Evolutionary conservation across 2,888 invertebrate genomes (phyloP).

Genomic region (Drosophila emarginata): DNA sequence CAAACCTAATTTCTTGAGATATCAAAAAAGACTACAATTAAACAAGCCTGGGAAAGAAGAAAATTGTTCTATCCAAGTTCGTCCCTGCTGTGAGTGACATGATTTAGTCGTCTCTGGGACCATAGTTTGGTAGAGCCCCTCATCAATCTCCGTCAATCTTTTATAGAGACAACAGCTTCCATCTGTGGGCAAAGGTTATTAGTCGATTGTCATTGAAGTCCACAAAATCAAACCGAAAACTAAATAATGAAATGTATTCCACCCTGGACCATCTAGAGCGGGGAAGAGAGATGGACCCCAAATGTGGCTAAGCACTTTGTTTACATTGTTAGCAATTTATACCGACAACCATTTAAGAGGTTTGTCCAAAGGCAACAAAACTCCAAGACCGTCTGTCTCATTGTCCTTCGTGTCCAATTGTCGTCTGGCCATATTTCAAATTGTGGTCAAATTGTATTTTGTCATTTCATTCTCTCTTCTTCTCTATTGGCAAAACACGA

Average conservation of each 20-base stretch:
- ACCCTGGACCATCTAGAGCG: background rate
- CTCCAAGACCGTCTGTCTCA: background rate
- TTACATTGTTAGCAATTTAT: slow-evolving; percentile 58
- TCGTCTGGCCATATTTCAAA: slow-evolving; percentile 54
- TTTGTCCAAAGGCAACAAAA: background rate
- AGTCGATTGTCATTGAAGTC: slow-evolving; percentile 10
- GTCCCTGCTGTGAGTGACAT: no score
- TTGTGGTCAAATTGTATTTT: slow-evolving; percentile 63
- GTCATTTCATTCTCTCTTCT: slow-evolving; percentile 24
- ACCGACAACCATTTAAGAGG: slow-evolving; percentile 24
- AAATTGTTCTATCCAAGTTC: no score
- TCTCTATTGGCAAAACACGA: slow-evolving; percentile 45
- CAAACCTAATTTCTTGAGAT: no score
- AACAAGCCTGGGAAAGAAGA: no score
- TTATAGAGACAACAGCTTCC: slow-evolving; percentile 63
- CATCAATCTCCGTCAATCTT: slow-evolving; percentile 10
- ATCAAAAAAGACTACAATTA: no score
- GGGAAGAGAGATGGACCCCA: slow-evolving; percentile 13
- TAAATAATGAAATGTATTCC: slow-evolving; percentile 27
- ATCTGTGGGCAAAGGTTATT: slow-evolving; percentile 54
- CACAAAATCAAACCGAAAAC: slow-evolving; percentile 7
- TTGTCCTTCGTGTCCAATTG: background rate
- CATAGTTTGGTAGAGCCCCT: background rate
- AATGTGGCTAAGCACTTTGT: slow-evolving; percentile 56
- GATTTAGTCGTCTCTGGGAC: no score